Evolutionary conservation across 2,113 vertebrate genomes (phyloP), one percentile per base, ranked within the genome.

Genomic region (Podocnemis expansa): DNA sequence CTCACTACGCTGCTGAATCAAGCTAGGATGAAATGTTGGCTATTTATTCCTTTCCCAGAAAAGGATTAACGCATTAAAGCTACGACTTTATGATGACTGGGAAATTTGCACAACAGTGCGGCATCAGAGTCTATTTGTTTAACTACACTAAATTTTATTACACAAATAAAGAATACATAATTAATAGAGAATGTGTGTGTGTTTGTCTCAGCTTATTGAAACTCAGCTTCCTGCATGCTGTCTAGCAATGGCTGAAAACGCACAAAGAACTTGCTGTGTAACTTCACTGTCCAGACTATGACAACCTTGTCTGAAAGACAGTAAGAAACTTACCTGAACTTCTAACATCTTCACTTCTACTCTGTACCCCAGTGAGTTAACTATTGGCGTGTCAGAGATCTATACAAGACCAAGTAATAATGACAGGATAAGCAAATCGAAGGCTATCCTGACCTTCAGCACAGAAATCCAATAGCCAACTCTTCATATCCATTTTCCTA

Each of bases 371-470:
- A 83, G 49, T 1, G 52, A 34, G 52, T 83, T 3, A 45, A 6
- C 29, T 51, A 80, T 67, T 24, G 3, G 70, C 85, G 12, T 27
- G 52, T 60, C 11, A 27, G 52, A 24, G 45, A 87, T 51, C 58
- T 75, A n/a, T 41, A 80, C 0, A 8, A 41, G 58, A 7, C 21
- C 55, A 10, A 29, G 41, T 76, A 76, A 24, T 3, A 10, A 86
- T 4, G 27, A 12, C 31, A 25, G 45, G 12, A 5, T 4, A 47
- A 41, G n/a, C 49, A 9, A 52, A 41, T 43, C 29, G 54, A 76
- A 38, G 4, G 6, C 9, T 14, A 11, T 21, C 47, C 0, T 0
- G 38, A 10, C 45, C 31, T 43, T 0, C 22, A 0, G 2, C 19
- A 54, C 31, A 29, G 67, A 49, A 27, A n/a, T 17, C 60, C 78